Evolutionary conservation across 2,113 vertebrate species (phyloP).

Genomic region (Aix galericulata): DNA sequence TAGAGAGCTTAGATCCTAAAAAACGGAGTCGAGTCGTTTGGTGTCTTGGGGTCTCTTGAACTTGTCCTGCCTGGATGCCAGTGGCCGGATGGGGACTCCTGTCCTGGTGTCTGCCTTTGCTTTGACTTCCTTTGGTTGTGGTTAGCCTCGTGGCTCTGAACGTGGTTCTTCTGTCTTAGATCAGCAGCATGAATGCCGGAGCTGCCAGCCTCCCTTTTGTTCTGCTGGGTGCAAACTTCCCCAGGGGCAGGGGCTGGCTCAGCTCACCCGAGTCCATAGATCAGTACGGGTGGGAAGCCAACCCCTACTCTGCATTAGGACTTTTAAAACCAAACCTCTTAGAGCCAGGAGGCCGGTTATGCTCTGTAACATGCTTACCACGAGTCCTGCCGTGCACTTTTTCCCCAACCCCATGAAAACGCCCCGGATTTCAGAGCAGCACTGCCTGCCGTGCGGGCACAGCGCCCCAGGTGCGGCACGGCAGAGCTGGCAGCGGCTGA

Average conservation of each 20-base stretch:
- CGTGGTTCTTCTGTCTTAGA: not conserved
- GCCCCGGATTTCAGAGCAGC: not conserved
- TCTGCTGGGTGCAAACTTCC: not conserved
- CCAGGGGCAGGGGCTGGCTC: not conserved
- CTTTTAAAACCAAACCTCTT: not conserved
- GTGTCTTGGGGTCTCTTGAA: not conserved
- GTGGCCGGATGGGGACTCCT: not conserved
- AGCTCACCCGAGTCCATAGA: not conserved
- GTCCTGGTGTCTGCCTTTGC: not conserved
- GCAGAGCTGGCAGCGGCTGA: slow-evolving; percentile 44
- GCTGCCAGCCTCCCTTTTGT: not conserved
- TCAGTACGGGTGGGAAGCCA: not conserved
- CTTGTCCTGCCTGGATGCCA: not conserved
- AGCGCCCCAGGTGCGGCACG: slow-evolving; percentile 32
- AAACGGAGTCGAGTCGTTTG: not conserved
- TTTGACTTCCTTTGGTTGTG: not conserved
- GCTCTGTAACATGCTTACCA: not conserved
- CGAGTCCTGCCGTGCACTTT: not conserved
- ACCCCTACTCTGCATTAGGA: not conserved
- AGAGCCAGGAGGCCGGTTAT: not conserved
- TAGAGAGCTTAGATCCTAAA: not conserved
- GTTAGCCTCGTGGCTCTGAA: not conserved
- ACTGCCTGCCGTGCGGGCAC: not conserved
- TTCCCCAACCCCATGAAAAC: not conserved
- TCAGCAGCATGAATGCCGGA: not conserved